These are phyloP conservation scores for Aporophyla nigra DNA, from an alignment of 2,888 invertebrate species.

Conservation along the genomic window DNA sequence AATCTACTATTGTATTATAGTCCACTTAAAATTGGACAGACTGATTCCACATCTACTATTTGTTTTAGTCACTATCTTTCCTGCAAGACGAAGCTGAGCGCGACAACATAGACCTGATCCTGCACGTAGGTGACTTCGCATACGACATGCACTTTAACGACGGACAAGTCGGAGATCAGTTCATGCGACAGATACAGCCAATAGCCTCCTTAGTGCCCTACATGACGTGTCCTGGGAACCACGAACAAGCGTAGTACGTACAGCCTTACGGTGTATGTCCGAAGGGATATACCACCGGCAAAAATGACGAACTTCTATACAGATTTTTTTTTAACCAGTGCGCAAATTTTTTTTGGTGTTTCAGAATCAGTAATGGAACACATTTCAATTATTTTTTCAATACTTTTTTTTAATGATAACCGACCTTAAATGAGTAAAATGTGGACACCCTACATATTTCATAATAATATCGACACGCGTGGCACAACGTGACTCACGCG, in stretches of 20 bases:
- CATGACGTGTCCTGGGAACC: conserved; percentile 9
- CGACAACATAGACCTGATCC: conserved; percentile 82
- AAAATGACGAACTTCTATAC: neutral
- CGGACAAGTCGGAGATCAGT: conserved; percentile 94
- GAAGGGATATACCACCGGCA: neutral
- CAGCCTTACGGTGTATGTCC: neutral
- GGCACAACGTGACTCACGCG: too few relatives aligned
- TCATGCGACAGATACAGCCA: conserved; percentile 97
- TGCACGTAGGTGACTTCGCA: neutral
- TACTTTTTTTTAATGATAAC: too few relatives aligned
- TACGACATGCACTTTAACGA: neutral
- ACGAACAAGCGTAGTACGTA: neutral
- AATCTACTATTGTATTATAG: neutral
- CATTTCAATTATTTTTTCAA: too few relatives aligned
- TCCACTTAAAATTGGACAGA: neutral
- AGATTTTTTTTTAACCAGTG: too few relatives aligned
- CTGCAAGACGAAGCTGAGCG: conserved; percentile 95
- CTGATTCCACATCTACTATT: neutral
- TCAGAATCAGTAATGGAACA: too few relatives aligned
- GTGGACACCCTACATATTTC: too few relatives aligned
- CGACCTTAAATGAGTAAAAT: too few relatives aligned
- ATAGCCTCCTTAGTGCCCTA: conserved; percentile 92
- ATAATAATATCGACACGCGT: too few relatives aligned
- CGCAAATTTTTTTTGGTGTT: too few relatives aligned
- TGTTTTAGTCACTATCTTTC: conserved; percentile 83